phyloP scores from a whole-genome alignment of 2,797 vertebrate species.

The Notoglanidium macrostoma region DNA sequence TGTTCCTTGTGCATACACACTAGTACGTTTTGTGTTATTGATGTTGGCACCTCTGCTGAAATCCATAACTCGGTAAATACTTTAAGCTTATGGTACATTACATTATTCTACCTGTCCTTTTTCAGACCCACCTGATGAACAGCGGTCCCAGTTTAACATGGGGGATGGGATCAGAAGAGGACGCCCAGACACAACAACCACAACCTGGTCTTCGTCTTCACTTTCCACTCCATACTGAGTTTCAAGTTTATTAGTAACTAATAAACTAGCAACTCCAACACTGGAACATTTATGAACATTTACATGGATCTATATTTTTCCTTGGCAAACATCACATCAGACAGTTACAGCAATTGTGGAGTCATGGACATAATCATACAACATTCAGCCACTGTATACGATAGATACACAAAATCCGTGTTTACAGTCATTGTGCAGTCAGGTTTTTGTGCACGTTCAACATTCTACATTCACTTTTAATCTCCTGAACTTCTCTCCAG shows the following conservation, averaged over 20 bases:
- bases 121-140: constrained; percentile 37
- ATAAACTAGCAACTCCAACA: constrained; percentile 16
- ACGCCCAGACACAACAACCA: constrained; percentile 22
- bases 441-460: constrained; percentile 9
- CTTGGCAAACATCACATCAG: constrained; percentile 33
- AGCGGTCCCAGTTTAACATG: constrained; percentile 14
- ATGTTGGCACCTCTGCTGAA: neutral
- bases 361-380: constrained; percentile 33
- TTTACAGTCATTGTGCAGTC: constrained; percentile 51
- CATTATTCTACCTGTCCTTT: neutral
- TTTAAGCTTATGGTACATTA: neutral
- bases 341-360: neutral
- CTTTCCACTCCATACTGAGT: constrained; percentile 24
- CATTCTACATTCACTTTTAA: neutral
- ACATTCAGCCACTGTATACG: constrained; percentile 38
- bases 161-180: constrained; percentile 23
- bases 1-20: neutral
- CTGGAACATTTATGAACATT: neutral
- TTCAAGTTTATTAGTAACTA: constrained; percentile 11
- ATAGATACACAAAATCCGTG: constrained; percentile 40
- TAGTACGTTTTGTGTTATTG: neutral
- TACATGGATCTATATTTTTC: constrained; percentile 23
- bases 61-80: neutral
- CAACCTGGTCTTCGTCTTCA: neutral
- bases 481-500: constrained; percentile 25